Evolutionary conservation across 2,888 invertebrate species (phyloP).

Genomic region (Idaea dimidiata): DNA sequence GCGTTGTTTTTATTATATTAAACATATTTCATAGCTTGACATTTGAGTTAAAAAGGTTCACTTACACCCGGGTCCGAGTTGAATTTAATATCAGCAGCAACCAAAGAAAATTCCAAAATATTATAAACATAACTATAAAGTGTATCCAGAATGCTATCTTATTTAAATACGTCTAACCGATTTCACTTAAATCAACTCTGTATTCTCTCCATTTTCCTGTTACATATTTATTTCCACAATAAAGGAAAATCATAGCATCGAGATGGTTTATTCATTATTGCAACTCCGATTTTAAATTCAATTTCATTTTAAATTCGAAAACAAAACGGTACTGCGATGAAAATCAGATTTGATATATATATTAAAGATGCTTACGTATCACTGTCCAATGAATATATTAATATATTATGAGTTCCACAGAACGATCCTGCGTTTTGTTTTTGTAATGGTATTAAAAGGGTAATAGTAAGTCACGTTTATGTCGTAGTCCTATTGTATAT

Average conservation of each 20-base stretch:
- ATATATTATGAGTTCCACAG: conserved; percentile 24
- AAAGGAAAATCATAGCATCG: conserved; percentile 10
- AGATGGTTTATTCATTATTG: conserved; percentile 29
- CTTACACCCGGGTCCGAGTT: no score
- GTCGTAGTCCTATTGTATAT: no score
- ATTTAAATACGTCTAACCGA: background rate
- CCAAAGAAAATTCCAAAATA: no score
- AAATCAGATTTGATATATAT: conserved; percentile 40
- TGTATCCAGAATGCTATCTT: background rate
- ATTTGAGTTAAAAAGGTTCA: no score
- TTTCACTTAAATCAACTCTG: background rate
- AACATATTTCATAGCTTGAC: no score
- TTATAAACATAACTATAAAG: background rate
- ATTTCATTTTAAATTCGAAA: conserved; percentile 34
- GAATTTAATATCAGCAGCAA: no score
- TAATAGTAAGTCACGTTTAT: conserved; percentile 19
- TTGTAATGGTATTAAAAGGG: conserved; percentile 19
- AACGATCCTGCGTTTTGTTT: conserved; percentile 22
- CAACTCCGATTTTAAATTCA: conserved; percentile 26
- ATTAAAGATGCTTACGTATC: conserved; percentile 38
- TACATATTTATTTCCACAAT: conserved; percentile 3
- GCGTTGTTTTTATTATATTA: no score
- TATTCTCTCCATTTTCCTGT: conserved; percentile 10
- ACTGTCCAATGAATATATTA: conserved; percentile 49
- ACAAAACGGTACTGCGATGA: conserved; percentile 35